Conservation (phyloP, 2,113 vertebrate genomes). For the Calyptomena viridis region DNA sequence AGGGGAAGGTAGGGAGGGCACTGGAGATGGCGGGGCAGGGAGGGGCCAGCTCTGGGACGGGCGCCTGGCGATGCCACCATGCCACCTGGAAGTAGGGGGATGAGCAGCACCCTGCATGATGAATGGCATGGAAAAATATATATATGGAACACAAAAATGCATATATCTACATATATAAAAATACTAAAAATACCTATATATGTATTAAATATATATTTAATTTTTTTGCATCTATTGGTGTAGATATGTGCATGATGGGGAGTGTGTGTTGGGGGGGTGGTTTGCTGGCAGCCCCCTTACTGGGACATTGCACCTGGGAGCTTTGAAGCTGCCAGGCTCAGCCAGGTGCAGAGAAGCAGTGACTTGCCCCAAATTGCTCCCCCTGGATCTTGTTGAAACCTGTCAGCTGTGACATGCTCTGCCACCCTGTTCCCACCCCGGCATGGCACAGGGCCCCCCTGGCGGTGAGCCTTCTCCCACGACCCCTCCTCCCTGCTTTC, state of each 20-base stretch:
- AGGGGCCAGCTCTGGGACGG: background rate
- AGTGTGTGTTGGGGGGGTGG: rapidly evolving
- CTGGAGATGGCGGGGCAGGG: rapidly evolving
- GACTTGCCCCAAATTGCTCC: rapidly evolving
- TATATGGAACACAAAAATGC: background rate
- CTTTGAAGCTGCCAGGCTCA: background rate
- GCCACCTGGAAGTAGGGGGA: too few species aligned
- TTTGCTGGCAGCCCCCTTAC: background rate
- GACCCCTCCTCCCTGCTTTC: background rate
- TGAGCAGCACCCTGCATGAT: rapidly evolving
- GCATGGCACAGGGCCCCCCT: background rate
- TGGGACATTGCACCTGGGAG: rapidly evolving
- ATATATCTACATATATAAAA: background rate
- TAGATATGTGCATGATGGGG: background rate
- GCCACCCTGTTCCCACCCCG: rapidly evolving
- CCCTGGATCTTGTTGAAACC: background rate
- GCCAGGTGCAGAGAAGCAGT: background rate
- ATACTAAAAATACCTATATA: background rate
- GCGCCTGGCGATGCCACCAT: background rate
- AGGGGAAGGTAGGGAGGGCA: background rate
- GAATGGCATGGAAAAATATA: background rate
- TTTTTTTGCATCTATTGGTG: rapidly evolving
- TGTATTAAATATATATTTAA: background rate
- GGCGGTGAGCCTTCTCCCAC: rapidly evolving
- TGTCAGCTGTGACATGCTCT: rapidly evolving